phyloP scores from a whole-genome alignment of 2,888 invertebrate species.

The Rotaria socialis region DNA sequence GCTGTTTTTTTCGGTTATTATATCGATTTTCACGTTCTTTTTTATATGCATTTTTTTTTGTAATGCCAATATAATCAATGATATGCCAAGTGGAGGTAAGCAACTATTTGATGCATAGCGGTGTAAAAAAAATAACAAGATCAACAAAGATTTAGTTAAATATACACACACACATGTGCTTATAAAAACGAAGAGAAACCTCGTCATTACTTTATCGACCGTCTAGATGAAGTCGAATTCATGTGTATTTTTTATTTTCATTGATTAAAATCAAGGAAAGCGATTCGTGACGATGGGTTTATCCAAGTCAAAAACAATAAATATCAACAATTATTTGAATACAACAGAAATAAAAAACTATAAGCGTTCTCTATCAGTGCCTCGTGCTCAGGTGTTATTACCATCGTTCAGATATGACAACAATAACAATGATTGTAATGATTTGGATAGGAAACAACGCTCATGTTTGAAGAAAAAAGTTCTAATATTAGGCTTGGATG shows the following conservation, averaged over 20 bases:
- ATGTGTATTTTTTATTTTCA: background rate
- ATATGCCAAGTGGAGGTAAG: background rate
- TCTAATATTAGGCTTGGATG: conserved; percentile 20
- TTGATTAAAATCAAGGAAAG: background rate
- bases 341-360: background rate
- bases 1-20: background rate
- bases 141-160: background rate
- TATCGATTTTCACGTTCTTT: background rate
- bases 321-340: background rate
- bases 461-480: background rate
- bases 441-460: background rate
- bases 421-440: background rate
- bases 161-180: background rate
- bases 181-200: background rate
- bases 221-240: background rate
- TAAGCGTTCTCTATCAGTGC: background rate
- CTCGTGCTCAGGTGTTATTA: background rate
- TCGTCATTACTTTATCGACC: background rate
- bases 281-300: background rate
- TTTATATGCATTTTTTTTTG: background rate
- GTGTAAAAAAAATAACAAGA: conserved; percentile 2
- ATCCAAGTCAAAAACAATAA: background rate
- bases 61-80: background rate
- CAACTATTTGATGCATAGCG: background rate
- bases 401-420: background rate